phyloP scores from a whole-genome alignment of 2,797 vertebrate genomes.

The Paguma larvata region DNA sequence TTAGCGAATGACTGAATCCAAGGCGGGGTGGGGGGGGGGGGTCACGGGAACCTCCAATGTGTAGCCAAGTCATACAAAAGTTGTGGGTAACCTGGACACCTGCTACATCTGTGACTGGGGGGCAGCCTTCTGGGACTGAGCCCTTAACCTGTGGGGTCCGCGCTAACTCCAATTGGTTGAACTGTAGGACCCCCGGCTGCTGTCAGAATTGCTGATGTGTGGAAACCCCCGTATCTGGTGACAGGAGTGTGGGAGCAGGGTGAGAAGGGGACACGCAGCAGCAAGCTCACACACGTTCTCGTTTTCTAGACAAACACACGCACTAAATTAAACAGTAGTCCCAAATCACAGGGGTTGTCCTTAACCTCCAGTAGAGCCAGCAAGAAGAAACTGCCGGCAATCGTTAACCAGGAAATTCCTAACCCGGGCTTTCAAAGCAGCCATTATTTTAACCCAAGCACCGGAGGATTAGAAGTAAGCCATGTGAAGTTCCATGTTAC shows the following conservation, averaged over 20 bases:
- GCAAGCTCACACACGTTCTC: neutral
- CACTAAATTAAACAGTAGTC: neutral
- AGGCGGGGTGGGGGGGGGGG: neutral
- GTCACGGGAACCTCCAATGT: neutral
- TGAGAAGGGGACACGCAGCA: neutral
- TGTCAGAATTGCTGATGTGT: neutral
- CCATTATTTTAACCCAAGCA: neutral
- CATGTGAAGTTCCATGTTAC: neutral
- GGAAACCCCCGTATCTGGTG: neutral
- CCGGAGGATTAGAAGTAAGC: neutral
- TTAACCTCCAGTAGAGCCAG: neutral
- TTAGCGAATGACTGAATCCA: neutral
- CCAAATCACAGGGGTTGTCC: neutral
- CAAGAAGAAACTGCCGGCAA: neutral
- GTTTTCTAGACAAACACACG: neutral
- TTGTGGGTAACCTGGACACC: neutral
- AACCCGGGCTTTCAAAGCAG: neutral
- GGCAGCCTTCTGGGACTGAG: neutral
- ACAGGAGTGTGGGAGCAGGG: neutral
- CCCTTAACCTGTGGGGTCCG: neutral
- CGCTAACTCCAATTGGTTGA: neutral
- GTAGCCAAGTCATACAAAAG: neutral
- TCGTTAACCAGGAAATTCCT: slow-evolving; percentile 22
- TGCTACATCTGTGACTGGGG: neutral
- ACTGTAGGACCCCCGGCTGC: neutral